These are phyloP conservation scores for Prosapia bicincta DNA, from an alignment of 2,888 invertebrate species.

Conservation along the genomic window DNA sequence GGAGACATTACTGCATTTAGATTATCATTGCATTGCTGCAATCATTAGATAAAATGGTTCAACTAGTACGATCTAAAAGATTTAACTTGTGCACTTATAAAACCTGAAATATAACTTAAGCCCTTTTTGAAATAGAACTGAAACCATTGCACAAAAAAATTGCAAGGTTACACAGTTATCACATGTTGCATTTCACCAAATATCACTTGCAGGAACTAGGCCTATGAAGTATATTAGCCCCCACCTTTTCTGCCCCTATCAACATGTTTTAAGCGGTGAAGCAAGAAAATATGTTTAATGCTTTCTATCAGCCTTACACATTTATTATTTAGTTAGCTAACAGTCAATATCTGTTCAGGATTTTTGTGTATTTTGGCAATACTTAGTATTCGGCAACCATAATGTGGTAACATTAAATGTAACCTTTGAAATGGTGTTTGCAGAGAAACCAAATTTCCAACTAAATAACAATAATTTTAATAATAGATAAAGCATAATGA, in stretches of 20 bases:
- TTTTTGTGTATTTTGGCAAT: background rate
- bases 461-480: background rate
- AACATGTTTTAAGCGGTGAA: background rate
- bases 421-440: background rate
- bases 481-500: background rate
- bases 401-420: background rate
- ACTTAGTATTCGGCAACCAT: background rate
- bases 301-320: conserved; percentile 2
- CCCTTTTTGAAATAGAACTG: background rate
- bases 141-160: background rate
- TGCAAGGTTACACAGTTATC: background rate
- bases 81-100: background rate
- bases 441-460: background rate
- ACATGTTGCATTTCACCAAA: background rate
- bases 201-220: background rate
- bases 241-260: background rate
- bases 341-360: background rate
- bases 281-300: conserved; percentile 2
- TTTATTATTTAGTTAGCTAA: background rate
- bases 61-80: too few relatives aligned
- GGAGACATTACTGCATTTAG: too few relatives aligned
- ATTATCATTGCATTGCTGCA: too few relatives aligned
- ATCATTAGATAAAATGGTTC: too few relatives aligned
- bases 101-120: background rate
- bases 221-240: background rate